Percentiles rank a stretch among this genome's conserved stretches.
phyloP scores from a whole-genome alignment of 2,113 vertebrate genomes.

The Copsychus sechellarum region DNA sequence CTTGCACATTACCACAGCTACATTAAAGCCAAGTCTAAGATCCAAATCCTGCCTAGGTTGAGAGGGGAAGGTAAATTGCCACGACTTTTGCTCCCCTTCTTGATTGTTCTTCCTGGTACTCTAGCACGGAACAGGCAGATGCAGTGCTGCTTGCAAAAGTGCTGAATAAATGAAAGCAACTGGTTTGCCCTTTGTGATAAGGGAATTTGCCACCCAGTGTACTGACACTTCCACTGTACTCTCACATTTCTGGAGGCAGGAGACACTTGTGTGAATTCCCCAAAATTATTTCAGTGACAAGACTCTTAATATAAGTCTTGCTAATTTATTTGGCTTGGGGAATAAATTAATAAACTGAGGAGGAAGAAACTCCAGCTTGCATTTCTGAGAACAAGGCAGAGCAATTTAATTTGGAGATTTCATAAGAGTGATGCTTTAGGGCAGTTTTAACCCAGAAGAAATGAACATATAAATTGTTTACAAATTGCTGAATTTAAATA shows the following conservation, averaged over 20 bases:
- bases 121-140: not conserved
- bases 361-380: constrained; percentile 40
- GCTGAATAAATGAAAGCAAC: not conserved
- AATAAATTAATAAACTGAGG: constrained; percentile 75
- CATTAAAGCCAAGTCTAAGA: not conserved
- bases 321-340: constrained; percentile 73
- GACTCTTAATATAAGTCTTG: constrained; percentile 53
- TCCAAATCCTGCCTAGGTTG: not conserved
- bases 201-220: not conserved
- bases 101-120: not conserved
- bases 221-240: constrained; percentile 2
- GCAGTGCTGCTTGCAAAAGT: not conserved
- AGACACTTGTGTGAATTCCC: not conserved
- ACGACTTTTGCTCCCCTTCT: not conserved
- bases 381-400: constrained; percentile 62
- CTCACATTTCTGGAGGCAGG: constrained; percentile 33
- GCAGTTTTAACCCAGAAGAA: constrained; percentile 75
- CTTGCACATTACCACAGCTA: not conserved
- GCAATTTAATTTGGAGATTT: constrained; percentile 69
- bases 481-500: constrained; percentile 75
- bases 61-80: not conserved
- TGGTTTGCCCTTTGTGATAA: not conserved
- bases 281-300: not conserved
- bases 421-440: constrained; percentile 72
- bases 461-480: constrained; percentile 76